Evolutionary conservation across 1,140 invertebrate genomes (phyloP).

Genomic region (Polypedilum pembai): DNA sequence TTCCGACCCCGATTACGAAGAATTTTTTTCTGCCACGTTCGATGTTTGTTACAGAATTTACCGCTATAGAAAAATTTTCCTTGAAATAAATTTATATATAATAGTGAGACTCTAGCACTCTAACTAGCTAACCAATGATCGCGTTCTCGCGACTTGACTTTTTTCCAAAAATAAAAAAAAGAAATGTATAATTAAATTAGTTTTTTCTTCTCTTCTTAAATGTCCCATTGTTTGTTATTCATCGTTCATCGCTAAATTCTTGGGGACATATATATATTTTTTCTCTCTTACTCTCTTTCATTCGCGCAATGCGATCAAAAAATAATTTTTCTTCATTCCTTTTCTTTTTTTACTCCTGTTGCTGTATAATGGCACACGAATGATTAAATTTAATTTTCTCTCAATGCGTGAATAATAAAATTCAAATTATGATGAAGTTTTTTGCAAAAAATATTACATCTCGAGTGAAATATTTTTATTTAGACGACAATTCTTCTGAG

Average conservation of each 20-base stretch:
- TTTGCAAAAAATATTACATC: too few relatives aligned
- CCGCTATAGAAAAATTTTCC: conserved; percentile 24
- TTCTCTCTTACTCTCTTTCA: background rate
- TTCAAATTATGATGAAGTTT: background rate
- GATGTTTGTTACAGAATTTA: conserved; percentile 25
- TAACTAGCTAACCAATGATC: background rate
- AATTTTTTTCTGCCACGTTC: conserved; percentile 21
- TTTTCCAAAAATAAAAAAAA: conserved; percentile 28
- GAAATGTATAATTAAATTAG: conserved; percentile 21
- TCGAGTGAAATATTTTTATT: too few relatives aligned
- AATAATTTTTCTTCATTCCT: background rate
- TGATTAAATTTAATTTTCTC: conserved; percentile 1
- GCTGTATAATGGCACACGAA: background rate
- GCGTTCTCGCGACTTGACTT: conserved; percentile 23
- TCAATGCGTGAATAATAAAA: too few relatives aligned
- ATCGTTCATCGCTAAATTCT: conserved; percentile 14
- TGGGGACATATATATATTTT: background rate
- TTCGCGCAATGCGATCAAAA: background rate
- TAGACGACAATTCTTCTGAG: too few relatives aligned
- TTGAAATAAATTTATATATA: background rate
- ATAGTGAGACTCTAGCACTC: background rate
- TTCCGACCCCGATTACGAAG: conserved; percentile 26
- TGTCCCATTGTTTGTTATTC: conserved; percentile 26
- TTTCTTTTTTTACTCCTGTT: too few relatives aligned
- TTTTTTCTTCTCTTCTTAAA: conserved; percentile 15